A percentile compares a stretch with the other conserved stretches of the same genome.
Conservation (phyloP, 2,888 invertebrate genomes). For the Clunio marinus region DNA sequence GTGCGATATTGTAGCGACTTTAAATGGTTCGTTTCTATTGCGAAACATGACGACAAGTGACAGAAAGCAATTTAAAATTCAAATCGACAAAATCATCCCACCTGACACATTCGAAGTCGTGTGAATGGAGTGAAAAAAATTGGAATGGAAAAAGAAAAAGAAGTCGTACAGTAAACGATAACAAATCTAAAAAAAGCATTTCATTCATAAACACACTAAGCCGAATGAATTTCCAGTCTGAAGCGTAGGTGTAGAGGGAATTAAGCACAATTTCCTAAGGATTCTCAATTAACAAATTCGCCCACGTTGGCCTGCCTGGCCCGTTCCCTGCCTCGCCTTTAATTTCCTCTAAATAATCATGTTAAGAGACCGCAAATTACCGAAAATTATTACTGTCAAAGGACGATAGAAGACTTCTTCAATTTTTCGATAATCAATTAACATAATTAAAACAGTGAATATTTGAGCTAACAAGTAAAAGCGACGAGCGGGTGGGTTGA, state of each 20-base stretch:
- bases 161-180: neutral
- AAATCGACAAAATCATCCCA: neutral
- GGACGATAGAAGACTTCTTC: too few species aligned
- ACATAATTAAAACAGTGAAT: too few species aligned
- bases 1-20: neutral
- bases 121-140: too few species aligned
- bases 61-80: slow-evolving; percentile 8
- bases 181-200: too few species aligned
- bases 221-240: neutral
- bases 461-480: too few species aligned
- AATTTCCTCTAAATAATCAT: too few species aligned
- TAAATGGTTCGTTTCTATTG: neutral
- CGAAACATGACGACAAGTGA: slow-evolving; percentile 15
- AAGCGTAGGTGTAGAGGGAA: neutral
- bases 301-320: too few species aligned
- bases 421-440: too few species aligned
- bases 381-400: too few species aligned
- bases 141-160: too few species aligned
- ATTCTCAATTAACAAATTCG: slow-evolving; percentile 3
- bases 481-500: neutral
- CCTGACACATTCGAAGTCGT: slow-evolving; percentile 8
- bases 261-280: neutral
- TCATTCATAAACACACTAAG: slow-evolving; percentile 11
- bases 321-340: too few species aligned
- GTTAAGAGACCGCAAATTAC: too few species aligned